Base-by-base conservation (phyloP, 2,113 vertebrate genomes). In the Eudorcas thomsonii region DNA sequence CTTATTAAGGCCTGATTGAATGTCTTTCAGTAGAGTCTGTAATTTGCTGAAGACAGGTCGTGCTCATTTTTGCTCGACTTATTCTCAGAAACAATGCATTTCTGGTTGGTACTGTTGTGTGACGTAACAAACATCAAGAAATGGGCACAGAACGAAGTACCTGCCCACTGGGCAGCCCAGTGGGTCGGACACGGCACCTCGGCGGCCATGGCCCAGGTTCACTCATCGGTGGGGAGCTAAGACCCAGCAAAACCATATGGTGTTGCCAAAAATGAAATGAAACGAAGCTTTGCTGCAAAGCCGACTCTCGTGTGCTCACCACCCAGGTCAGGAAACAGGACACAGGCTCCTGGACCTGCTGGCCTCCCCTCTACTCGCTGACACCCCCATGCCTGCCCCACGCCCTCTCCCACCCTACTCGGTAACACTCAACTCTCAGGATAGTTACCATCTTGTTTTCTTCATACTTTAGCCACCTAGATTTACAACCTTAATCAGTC, bases 181-280 rank as follows among this genome's bases (percentile, higher is more conserved):
- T 2, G 28, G 36, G 0, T 26, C 7, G 23, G 28, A 19, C 28
- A 6, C 8, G 0, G 45, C 6, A 28, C 28, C 12, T 33, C 3
- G 4, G 3, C 8, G 11, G 78, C 78, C 2, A 1, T 12, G 16
- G 78, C 28, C 5, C 45, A 12, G 78, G 45, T 50, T 50, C 45
- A 48, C 4, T 33, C 78, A 5, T 10, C 6, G 78, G 16, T 50
- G 16, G 26, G 45, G 45, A 50, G 30, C 28, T 81, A 2, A 33
- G 78, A 33, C 6, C 77, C 45, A 2, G 1, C 45, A 50, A 10
- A 80, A 9, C 77, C 77, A 19, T 11, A 11, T 2, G 17, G 77
- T 50, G 45, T 50, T 28, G 77, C 45, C 45, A 50, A 11, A 33
- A 30, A 3, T 30, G 10, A 19, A 19, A 48, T 28, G 5, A 48